Evolutionary conservation across 35 echinoderm and acorn worm species (phyloP).

Genomic region (Apostichopus californicus): DNA sequence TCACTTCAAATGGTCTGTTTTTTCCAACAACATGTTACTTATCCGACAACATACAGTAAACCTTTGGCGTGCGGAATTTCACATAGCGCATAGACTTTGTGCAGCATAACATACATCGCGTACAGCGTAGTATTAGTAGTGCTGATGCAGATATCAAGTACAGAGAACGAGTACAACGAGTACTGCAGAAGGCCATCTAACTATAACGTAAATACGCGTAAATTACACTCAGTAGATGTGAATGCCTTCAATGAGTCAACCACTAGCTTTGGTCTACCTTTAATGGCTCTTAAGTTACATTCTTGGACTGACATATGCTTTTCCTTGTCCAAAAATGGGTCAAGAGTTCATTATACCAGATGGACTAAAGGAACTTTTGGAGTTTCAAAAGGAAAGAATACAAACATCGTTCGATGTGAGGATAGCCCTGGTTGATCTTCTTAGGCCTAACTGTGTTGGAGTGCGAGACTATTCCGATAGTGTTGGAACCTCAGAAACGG

Average conservation of each 20-base stretch:
- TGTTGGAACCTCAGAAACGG: neutral
- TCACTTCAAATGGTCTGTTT: no score
- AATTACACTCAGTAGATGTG: no score
- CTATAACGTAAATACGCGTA: no score
- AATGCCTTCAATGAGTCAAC: neutral
- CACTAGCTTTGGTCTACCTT: neutral
- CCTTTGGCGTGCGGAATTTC: no score
- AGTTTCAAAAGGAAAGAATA: conserved; percentile 42
- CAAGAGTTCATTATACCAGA: conserved; percentile 23
- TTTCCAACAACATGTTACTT: no score
- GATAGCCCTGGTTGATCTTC: conserved; percentile 31
- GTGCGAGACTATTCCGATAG: conserved; percentile 3
- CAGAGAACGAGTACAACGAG: no score
- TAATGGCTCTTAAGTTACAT: neutral
- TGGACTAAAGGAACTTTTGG: conserved; percentile 24
- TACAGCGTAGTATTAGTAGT: no score
- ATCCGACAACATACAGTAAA: no score
- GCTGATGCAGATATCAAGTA: no score
- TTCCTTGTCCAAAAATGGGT: conserved; percentile 2
- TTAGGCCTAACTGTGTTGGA: neutral
- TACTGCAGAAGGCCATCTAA: no score
- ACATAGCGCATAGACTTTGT: no score
- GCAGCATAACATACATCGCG: no score
- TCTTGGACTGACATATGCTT: neutral
- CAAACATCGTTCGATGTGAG: conserved; percentile 9